Percentiles rank a stretch among this genome's conserved stretches.
These are phyloP conservation scores for Monodelphis domestica DNA, from an alignment of 2,797 vertebrate species.

Conservation along the genomic window DNA sequence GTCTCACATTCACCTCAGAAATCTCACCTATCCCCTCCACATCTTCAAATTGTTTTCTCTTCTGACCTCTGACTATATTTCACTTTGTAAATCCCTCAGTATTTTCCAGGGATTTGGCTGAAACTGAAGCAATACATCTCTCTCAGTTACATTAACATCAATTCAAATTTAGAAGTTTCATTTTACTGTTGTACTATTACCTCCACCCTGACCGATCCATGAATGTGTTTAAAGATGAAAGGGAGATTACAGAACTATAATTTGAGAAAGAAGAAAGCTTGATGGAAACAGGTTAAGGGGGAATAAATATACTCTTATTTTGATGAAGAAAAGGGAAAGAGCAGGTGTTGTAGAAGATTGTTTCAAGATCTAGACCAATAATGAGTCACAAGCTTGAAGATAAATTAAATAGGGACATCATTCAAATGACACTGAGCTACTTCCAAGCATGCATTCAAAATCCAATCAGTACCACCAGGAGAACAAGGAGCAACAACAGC, in stretches of 20 bases:
- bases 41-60: background rate
- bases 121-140: background rate
- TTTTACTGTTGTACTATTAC: background rate
- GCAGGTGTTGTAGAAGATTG: slow-evolving; percentile 19
- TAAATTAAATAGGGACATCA: background rate
- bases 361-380: background rate
- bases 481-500: background rate
- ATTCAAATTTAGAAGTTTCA: background rate
- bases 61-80: background rate
- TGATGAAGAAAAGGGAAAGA: slow-evolving; percentile 56
- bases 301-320: slow-evolving; percentile 53
- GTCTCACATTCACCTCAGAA: background rate
- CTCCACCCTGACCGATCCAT: background rate
- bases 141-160: background rate
- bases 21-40: background rate
- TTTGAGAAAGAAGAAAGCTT: slow-evolving; percentile 24
- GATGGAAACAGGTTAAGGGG: slow-evolving; percentile 22
- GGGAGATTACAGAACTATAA: slow-evolving; percentile 5
- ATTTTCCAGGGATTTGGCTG: background rate
- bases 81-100: background rate
- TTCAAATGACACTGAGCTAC: background rate
- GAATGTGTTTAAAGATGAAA: slow-evolving; percentile 1
- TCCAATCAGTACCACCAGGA: background rate
- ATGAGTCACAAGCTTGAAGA: slow-evolving; percentile 31
- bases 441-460: slow-evolving; percentile 10